Evolutionary conservation across 92 coral and sea anemone genomes (phyloP).

Genomic region (Chrysogorgia sp.): DNA sequence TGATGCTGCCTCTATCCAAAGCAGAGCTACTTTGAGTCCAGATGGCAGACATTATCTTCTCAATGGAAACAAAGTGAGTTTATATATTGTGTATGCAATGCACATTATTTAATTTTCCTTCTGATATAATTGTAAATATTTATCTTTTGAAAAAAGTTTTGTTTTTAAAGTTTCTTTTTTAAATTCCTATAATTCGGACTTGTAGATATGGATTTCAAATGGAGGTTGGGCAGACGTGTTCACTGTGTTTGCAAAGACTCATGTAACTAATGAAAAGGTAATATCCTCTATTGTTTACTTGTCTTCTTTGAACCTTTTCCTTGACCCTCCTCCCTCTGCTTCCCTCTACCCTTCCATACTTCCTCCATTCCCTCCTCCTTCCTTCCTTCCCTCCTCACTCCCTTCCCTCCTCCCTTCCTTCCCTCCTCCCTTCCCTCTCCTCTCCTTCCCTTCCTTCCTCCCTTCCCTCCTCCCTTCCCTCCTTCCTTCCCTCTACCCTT

Average conservation of each 20-base stretch:
- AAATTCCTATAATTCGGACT: background rate
- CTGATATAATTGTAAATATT: background rate
- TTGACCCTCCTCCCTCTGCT: background rate
- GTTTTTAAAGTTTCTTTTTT: too few relatives aligned
- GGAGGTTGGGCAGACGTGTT: conserved; percentile 88
- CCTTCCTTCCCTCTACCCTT: background rate
- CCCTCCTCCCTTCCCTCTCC: background rate
- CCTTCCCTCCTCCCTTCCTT: background rate
- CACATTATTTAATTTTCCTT: background rate
- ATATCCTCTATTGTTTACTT: background rate
- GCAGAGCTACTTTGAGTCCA: conserved; percentile 73
- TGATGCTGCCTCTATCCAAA: conserved; percentile 86
- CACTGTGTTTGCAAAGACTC: conserved; percentile 83
- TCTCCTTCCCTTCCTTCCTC: background rate
- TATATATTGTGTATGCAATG: background rate
- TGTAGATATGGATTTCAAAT: conserved; percentile 87
- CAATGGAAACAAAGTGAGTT: conserved; percentile 76
- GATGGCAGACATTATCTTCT: conserved; percentile 79
- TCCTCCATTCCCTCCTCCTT: background rate
- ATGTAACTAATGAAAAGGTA: conserved; percentile 66
- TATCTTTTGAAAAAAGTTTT: too few relatives aligned
- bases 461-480: background rate
- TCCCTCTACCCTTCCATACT: background rate
- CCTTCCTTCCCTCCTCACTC: background rate
- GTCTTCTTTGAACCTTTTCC: background rate